Evolutionary conservation across 2,888 invertebrate genomes (phyloP).

Genomic region (Siphlonurus alternatus): DNA sequence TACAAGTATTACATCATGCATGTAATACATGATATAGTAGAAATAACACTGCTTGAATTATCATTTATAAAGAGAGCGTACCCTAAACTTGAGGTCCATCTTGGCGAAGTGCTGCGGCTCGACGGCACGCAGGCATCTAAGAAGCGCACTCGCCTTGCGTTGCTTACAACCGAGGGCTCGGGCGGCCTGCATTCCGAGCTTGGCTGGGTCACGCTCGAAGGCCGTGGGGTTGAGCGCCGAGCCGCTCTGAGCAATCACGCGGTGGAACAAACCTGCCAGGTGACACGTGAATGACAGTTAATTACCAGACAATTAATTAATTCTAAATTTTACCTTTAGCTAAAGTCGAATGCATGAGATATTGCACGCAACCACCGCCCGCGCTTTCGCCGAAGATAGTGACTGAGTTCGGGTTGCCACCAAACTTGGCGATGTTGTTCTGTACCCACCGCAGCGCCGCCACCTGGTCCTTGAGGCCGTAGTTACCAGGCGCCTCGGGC

Average conservation of each 20-base stretch:
- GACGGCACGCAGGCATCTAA: background rate
- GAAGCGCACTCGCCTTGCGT: background rate
- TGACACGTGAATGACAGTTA: too few relatives aligned
- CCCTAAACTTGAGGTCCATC: background rate
- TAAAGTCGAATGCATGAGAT: background rate
- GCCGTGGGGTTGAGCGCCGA: background rate
- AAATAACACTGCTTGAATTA: too few relatives aligned
- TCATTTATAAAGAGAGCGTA: too few relatives aligned
- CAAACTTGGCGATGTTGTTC: background rate
- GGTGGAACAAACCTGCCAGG: background rate
- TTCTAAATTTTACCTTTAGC: background rate
- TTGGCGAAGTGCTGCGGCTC: background rate
- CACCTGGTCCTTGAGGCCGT: constrained; percentile 1
- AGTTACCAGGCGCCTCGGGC: background rate
- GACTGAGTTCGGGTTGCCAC: background rate
- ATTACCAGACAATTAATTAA: background rate
- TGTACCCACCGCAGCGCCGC: background rate
- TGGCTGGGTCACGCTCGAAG: background rate
- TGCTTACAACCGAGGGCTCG: background rate
- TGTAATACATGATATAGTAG: too few relatives aligned
- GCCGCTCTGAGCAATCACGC: background rate
- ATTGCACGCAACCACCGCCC: background rate
- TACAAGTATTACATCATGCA: too few relatives aligned
- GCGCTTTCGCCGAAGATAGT: constrained; percentile 1
- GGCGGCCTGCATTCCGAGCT: background rate